Evolutionary conservation across 2,113 vertebrate species (phyloP).

Genomic region (Orycteropus afer): DNA sequence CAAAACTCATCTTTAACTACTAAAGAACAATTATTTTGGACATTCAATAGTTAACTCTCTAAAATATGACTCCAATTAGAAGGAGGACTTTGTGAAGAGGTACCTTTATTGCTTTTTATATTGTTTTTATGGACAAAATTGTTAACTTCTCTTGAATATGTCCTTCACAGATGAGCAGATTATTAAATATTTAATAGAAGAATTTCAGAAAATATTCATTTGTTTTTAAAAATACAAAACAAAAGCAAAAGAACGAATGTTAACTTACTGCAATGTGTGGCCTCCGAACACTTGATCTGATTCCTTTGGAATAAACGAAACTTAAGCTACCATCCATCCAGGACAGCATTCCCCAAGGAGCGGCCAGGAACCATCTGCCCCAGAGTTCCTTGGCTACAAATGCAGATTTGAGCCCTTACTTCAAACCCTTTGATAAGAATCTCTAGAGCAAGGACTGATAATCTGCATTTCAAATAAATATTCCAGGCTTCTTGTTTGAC

Average conservation of each 20-base stretch:
- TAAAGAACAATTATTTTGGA: conserved; percentile 9
- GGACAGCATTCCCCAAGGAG: neutral
- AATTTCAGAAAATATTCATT: neutral
- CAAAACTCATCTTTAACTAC: neutral
- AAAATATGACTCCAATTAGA: neutral
- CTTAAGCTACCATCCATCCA: neutral
- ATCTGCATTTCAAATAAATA: neutral
- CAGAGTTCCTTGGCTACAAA: neutral
- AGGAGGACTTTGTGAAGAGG: neutral
- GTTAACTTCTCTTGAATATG: neutral
- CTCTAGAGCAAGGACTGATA: neutral
- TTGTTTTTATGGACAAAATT: neutral
- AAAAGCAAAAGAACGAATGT: neutral
- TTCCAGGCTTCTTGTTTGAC: neutral
- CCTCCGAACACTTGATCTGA: neutral
- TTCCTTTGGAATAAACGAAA: neutral
- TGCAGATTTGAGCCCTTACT: neutral
- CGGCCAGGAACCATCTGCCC: neutral
- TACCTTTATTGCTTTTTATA: neutral
- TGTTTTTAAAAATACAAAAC: neutral
- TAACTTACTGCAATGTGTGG: neutral
- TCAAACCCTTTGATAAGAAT: neutral
- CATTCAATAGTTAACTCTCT: neutral
- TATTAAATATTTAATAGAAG: neutral
- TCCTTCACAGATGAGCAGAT: neutral